A percentile compares a stretch with the other conserved stretches of the same genome.
phyloP scores from a whole-genome alignment of 1,140 invertebrate species.

The Brachionus manjavacas region DNA sequence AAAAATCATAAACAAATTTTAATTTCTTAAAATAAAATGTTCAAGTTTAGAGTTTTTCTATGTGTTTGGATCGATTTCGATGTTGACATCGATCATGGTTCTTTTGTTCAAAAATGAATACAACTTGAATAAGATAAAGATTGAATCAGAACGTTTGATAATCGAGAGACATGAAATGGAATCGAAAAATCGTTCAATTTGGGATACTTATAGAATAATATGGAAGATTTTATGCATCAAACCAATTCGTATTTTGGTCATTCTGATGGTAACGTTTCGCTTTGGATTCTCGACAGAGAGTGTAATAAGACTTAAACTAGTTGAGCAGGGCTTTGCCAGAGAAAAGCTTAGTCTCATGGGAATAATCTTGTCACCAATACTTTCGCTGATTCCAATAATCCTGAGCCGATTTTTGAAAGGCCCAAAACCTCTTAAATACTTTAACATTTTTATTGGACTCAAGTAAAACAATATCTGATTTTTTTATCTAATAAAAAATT shows the following conservation, averaged over 20 bases:
- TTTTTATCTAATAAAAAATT: not conserved
- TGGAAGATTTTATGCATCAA: conserved; percentile 35
- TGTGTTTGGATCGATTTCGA: not conserved
- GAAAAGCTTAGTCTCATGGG: conserved; percentile 11
- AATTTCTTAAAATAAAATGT: not conserved
- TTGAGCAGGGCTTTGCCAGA: conserved; percentile 19
- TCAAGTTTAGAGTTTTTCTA: conserved; percentile 30
- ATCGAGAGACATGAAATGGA: not conserved
- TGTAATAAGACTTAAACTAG: not conserved
- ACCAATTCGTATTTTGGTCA: not conserved
- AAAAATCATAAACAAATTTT: no score
- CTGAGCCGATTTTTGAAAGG: not conserved
- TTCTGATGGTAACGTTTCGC: not conserved
- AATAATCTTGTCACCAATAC: conserved; percentile 2
- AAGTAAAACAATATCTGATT: not conserved
- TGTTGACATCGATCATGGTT: not conserved
- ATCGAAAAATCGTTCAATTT: not conserved
- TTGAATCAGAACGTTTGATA: not conserved
- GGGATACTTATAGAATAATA: conserved; percentile 19
- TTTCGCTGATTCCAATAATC: not conserved
- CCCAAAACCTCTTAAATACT: not conserved
- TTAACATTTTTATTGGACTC: not conserved
- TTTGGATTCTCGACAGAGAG: not conserved
- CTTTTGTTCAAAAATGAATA: conserved; percentile 27
- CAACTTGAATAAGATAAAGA: not conserved